phyloP scores from a whole-genome alignment of 2,113 vertebrate species.

The Leptosomus discolor region DNA sequence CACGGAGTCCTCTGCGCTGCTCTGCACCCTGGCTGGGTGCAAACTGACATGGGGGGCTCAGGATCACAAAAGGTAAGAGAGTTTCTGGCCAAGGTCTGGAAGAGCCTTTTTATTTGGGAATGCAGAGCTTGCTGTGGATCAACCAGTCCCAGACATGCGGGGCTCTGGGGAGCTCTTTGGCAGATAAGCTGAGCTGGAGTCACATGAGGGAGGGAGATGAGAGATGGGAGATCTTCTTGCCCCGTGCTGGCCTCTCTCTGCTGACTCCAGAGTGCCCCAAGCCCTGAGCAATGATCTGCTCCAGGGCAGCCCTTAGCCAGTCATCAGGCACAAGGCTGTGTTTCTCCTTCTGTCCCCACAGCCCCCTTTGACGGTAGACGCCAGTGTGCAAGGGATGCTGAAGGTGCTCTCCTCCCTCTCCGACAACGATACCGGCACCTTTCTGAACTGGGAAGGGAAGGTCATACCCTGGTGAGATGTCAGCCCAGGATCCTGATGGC shows the following conservation, averaged over 20 bases:
- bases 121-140: neutral
- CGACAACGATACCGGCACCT: slow-evolving; percentile 4
- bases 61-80: neutral
- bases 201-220: neutral
- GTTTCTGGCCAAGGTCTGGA: neutral
- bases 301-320: neutral
- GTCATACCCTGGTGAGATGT: slow-evolving; percentile 31
- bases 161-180: neutral
- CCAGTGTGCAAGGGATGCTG: slow-evolving; percentile 18
- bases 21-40: slow-evolving; percentile 36
- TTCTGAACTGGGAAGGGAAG: slow-evolving; percentile 51
- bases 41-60: rapidly evolving
- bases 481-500: neutral
- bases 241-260: neutral
- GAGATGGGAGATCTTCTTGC: neutral
- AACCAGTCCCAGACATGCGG: neutral
- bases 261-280: neutral
- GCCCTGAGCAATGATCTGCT: neutral
- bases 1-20: neutral
- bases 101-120: neutral
- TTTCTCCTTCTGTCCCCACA: neutral
- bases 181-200: neutral
- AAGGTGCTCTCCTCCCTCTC: slow-evolving; percentile 38
- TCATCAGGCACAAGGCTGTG: neutral
- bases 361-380: neutral